A percentile compares a stretch with the other conserved stretches of the same genome.
phyloP scores from a whole-genome alignment of 2,888 invertebrate species.

The Andrena bucephala region DNA sequence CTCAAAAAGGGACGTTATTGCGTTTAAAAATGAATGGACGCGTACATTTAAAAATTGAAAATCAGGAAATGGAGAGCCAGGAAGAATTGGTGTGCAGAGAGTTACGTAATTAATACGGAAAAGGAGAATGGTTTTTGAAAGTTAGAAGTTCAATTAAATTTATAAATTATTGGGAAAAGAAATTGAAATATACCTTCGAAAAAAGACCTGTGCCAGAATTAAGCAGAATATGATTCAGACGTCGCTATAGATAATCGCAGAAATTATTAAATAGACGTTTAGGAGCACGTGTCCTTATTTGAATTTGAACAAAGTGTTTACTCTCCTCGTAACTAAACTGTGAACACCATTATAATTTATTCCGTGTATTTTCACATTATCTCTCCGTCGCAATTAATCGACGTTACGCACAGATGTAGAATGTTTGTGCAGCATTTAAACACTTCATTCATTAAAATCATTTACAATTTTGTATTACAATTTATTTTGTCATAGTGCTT shows the following conservation, averaged over 20 bases:
- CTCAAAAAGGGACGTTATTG: no score
- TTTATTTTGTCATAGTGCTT: no score
- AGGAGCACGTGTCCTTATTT: not conserved
- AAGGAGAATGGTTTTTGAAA: not conserved
- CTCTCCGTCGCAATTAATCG: not conserved
- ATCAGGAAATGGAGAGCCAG: not conserved
- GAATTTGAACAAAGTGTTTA: not conserved
- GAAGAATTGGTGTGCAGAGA: not conserved
- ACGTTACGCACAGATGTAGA: no score
- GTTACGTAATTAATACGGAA: not conserved
- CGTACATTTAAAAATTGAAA: not conserved
- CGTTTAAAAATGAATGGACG: no score
- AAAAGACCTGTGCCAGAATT: not conserved
- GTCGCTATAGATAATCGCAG: not conserved
- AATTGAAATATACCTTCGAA: not conserved
- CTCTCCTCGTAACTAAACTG: not conserved
- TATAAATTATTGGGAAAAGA: not conserved
- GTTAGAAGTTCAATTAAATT: not conserved
- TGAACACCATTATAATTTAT: not conserved
- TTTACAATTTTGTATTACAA: no score
- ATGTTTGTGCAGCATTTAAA: no score
- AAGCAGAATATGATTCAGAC: not conserved
- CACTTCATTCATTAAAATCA: not conserved
- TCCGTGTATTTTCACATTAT: not conserved
- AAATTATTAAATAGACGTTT: not conserved